Evolutionary conservation across 2,797 vertebrate species (phyloP).

Genomic region (Gobionotothen gibberifrons): DNA sequence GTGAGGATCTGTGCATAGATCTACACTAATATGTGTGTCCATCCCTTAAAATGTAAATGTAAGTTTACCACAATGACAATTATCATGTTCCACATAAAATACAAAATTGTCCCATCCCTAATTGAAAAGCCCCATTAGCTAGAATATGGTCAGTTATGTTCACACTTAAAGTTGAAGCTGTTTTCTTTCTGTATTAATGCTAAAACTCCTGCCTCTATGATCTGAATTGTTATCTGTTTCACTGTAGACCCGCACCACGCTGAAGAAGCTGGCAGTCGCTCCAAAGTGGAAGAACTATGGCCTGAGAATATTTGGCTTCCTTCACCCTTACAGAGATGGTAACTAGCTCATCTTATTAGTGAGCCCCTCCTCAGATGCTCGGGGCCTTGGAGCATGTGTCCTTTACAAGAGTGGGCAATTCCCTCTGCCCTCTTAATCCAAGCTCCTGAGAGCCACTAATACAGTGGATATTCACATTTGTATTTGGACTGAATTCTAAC

Average conservation of each 20-base stretch:
- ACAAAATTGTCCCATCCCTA: no score
- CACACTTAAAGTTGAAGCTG: no score
- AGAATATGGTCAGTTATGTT: no score
- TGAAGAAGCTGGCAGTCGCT: slow-evolving; percentile 96
- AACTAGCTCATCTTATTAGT: slow-evolving; percentile 60
- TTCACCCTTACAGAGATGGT: slow-evolving; percentile 98
- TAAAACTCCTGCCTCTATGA: neutral
- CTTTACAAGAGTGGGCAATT: slow-evolving; percentile 54
- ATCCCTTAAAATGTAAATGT: no score
- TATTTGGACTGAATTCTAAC: slow-evolving; percentile 52
- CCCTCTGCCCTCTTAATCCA: slow-evolving; percentile 49
- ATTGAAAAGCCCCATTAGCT: no score
- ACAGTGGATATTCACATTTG: slow-evolving; percentile 65
- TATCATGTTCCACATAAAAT: no score
- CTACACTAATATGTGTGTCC: no score
- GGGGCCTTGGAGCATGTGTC: slow-evolving; percentile 50
- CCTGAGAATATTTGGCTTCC: slow-evolving; percentile 94
- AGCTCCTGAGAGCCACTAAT: slow-evolving; percentile 45
- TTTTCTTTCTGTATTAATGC: neutral
- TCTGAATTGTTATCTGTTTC: slow-evolving; percentile 13
- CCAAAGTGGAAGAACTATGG: slow-evolving; percentile 99
- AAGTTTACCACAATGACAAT: no score
- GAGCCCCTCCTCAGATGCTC: slow-evolving; percentile 17
- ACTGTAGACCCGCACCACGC: slow-evolving; percentile 90
- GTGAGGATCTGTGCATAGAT: no score